Evolutionary conservation across 2,888 invertebrate species (phyloP).

Genomic region (Proisotoma minuta): DNA sequence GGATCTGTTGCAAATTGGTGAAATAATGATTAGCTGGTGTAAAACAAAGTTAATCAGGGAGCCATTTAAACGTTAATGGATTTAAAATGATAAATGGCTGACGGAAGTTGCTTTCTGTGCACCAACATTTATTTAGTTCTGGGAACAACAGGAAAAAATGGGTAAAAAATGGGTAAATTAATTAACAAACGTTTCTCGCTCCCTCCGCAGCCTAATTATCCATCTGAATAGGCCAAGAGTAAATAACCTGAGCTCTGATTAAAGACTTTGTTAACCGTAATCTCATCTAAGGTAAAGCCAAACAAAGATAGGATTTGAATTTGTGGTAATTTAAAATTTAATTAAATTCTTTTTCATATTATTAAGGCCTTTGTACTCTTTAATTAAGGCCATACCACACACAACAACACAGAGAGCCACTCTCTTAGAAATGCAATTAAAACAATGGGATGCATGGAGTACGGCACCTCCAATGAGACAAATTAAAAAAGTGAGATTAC

Average conservation of each 20-base stretch:
- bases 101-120: conserved; percentile 29
- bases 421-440: no score
- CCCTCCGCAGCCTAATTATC: conserved; percentile 16
- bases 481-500: no score
- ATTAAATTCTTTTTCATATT: background rate
- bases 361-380: background rate
- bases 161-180: conserved; percentile 1
- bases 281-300: background rate
- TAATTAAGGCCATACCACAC: conserved; percentile 2
- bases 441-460: no score
- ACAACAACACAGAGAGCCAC: background rate
- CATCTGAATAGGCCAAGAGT: conserved; percentile 9
- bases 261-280: background rate
- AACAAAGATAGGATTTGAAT: background rate
- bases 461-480: no score
- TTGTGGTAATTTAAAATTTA: background rate
- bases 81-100: conserved; percentile 29
- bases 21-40: no score
- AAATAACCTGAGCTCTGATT: background rate
- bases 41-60: background rate
- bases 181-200: background rate
- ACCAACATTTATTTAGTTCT: conserved; percentile 8
- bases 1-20: no score
- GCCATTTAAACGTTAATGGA: background rate
- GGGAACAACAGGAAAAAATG: background rate